Base-by-base conservation (phyloP, 64 coral and sea anemone species). In the Porites lutea region DNA sequence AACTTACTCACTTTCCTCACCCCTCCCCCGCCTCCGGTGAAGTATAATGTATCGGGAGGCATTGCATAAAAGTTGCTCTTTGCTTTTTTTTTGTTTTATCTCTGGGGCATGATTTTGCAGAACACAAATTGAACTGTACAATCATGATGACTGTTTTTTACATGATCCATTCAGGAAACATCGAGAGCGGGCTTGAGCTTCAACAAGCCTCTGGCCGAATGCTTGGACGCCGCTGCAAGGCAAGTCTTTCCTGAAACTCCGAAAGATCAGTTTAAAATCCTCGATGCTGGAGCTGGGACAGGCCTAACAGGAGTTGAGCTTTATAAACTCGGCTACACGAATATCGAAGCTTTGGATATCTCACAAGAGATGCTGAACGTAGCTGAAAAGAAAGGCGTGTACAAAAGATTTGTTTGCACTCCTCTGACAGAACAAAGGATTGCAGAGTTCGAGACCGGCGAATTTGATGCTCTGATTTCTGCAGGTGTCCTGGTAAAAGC, bases 241-340 rank as follows among this genome's bases (percentile, higher is more conserved):
- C 13, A 65, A 14, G 62, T 2, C 18, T 65, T 65, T 65, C 62
- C 62, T 4, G 18, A 65, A 12, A 65, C 2, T 4, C 62, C 62
- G 62, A 65, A 65, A 65, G 62, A 65, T 65, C 62, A 65, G 18
- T 13, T 57, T 7, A 57, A 57, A 57, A 79, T 91, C 19, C 61
- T 91, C 23, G 89, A 83, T 68, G 79, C 64, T 74, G 90, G 90
- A 18, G 90, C 90, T 14, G 90, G 90, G 12, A 92, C 90, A 74
- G 90, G 90, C 3, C 13, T 75, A 13, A 43, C 84, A 4, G 79
- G 51, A 58, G 48, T 14, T 2, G 18, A 64, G 5, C 53, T 92
- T 27, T 53, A 92, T 37, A 46, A 62, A 46, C 79, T 82, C 72
- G 90, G 90, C 23, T 92, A 84, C 65, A 58, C 67, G n/a, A 48